Percentiles rank a stretch among this genome's conserved stretches.
These are phyloP conservation scores for Criorhina ranunculi DNA, from an alignment of 2,888 invertebrate genomes.

Conservation along the genomic window DNA sequence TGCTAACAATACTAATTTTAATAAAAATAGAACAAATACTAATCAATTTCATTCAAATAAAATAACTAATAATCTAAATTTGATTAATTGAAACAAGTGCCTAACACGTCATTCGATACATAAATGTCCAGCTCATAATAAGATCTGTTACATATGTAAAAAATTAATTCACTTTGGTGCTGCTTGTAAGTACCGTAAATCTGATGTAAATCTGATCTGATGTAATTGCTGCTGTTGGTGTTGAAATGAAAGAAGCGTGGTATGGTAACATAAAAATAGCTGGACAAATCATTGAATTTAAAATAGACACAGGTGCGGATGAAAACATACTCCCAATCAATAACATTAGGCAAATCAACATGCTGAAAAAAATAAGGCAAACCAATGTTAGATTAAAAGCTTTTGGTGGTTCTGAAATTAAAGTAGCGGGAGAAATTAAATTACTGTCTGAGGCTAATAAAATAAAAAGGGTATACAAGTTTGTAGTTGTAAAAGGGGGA, in stretches of 20 bases:
- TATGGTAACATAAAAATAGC: conserved; percentile 48
- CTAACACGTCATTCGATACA: conserved; percentile 41
- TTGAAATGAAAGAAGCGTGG: conserved; percentile 45
- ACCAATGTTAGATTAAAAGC: conserved; percentile 47
- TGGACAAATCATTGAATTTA: conserved; percentile 43
- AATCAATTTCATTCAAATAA: conserved; percentile 3
- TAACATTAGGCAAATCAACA: conserved; percentile 29
- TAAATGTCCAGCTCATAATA: conserved; percentile 53
- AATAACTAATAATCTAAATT: conserved; percentile 7
- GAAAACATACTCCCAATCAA: conserved; percentile 38
- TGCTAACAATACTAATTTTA: too few species aligned
- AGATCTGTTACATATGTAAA: conserved; percentile 44
- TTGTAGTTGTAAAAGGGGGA: conserved; percentile 17
- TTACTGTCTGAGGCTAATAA: conserved; percentile 19
- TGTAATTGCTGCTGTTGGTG: conserved; percentile 57
- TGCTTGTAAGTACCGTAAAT: conserved; percentile 44
- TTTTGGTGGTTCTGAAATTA: conserved; percentile 52
- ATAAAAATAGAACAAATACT: too few species aligned
- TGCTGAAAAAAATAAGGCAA: conserved; percentile 31
- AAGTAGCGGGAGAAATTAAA: conserved; percentile 30
- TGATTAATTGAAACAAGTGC: conserved; percentile 24
- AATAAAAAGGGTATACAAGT: neutral
- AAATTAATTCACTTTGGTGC: conserved; percentile 44
- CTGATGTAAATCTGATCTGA: conserved; percentile 35
- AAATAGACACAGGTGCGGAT: conserved; percentile 52